These are phyloP conservation scores for Drosophila lacertosa DNA, from an alignment of 1,140 invertebrate genomes.

Conservation along the genomic window DNA sequence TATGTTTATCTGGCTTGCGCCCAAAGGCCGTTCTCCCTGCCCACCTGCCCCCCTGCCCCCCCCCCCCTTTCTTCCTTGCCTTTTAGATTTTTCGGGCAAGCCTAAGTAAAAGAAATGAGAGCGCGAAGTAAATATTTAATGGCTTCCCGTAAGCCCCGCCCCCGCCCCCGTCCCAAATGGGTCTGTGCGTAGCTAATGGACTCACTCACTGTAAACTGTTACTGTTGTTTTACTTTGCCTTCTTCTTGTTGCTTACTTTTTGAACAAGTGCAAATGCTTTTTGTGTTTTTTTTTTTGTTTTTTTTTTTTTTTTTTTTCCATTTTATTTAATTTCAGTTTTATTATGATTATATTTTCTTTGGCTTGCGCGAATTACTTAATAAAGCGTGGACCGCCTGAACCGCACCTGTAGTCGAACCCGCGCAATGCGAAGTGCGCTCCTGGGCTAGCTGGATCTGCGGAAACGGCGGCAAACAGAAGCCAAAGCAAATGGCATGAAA, in stretches of 20 bases:
- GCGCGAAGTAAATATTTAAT: slow-evolving; percentile 79
- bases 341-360: slow-evolving; percentile 78
- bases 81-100: slow-evolving; percentile 10
- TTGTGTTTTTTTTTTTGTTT: slow-evolving; percentile 7
- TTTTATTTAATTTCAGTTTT: slow-evolving; percentile 81
- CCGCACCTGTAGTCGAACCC: background rate
- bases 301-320: slow-evolving; percentile 52
- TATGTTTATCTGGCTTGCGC: slow-evolving; percentile 78
- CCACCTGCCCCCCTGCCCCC: background rate
- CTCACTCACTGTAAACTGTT: slow-evolving; percentile 44
- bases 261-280: slow-evolving; percentile 75
- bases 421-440: background rate
- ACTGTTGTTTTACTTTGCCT: slow-evolving; percentile 22
- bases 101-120: slow-evolving; percentile 73
- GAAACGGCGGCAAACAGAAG: slow-evolving; percentile 18
- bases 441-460: background rate
- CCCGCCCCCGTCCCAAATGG: background rate
- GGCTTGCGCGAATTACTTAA: slow-evolving; percentile 66
- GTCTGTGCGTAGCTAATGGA: slow-evolving; percentile 57
- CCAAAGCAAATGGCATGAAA: slow-evolving; percentile 68
- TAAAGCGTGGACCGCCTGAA: slow-evolving; percentile 17
- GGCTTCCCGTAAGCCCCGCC: slow-evolving; percentile 7
- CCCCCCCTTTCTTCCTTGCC: no score
- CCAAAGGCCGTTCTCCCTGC: slow-evolving; percentile 38
- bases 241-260: slow-evolving; percentile 58